These are phyloP conservation scores for Rotaria macrura DNA, from an alignment of 2,888 invertebrate genomes.

Conservation along the genomic window DNA sequence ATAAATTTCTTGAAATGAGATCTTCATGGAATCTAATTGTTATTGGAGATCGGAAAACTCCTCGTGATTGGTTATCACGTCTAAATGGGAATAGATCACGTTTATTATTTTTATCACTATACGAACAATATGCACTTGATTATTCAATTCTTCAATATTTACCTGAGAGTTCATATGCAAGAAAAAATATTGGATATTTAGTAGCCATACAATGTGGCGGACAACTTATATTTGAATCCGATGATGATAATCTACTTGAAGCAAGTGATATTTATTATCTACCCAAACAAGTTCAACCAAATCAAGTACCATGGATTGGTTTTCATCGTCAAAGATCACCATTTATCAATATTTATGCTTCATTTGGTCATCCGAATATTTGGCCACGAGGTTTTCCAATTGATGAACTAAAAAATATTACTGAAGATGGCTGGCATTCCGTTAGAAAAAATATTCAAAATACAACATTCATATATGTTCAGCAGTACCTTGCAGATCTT, in stretches of 20 bases:
- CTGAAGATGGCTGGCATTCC: conserved; percentile 29
- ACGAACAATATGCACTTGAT: neutral
- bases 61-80: conserved; percentile 25
- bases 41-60: conserved; percentile 35
- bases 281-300: neutral
- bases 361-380: conserved; percentile 40
- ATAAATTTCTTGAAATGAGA: neutral
- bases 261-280: neutral
- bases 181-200: conserved; percentile 35
- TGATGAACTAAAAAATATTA: conserved; percentile 33
- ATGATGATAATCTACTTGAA: conserved; percentile 32
- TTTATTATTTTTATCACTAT: conserved; percentile 11
- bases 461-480: conserved; percentile 34
- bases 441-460: neutral
- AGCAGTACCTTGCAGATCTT: conserved; percentile 40
- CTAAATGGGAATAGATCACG: conserved; percentile 23
- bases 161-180: conserved; percentile 30
- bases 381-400: conserved; percentile 42
- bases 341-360: conserved; percentile 34
- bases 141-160: conserved; percentile 31
- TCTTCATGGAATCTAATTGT: conserved; percentile 33
- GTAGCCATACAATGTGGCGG: conserved; percentile 35
- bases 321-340: neutral
- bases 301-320: neutral
- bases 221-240: conserved; percentile 35